A percentile compares a stretch with the other conserved stretches of the same genome.
These are phyloP conservation scores for Hirudinaria manillensis DNA, from an alignment of 2,888 invertebrate genomes.

Conservation along the genomic window DNA sequence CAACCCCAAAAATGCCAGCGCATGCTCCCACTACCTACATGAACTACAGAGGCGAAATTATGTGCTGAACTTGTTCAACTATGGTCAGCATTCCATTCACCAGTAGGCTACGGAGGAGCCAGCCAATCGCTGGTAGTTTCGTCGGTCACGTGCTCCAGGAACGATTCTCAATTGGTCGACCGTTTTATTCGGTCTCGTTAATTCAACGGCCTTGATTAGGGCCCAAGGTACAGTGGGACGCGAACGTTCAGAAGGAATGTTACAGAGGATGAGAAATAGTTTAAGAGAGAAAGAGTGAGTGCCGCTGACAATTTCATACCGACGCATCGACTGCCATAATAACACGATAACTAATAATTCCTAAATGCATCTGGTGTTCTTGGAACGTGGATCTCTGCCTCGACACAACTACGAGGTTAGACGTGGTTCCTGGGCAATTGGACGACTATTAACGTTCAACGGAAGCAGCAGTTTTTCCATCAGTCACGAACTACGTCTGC, in stretches of 20 bases:
- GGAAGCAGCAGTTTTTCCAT: too few relatives aligned
- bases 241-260: neutral
- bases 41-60: constrained; percentile 13
- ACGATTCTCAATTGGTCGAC: neutral
- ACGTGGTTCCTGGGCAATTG: too few relatives aligned
- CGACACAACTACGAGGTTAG: too few relatives aligned
- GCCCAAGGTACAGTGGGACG: constrained; percentile 17
- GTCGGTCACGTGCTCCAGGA: constrained; percentile 10
- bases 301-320: neutral
- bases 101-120: constrained; percentile 1
- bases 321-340: too few relatives aligned
- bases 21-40: constrained; percentile 6
- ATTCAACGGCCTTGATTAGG: constrained; percentile 18
- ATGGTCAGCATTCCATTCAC: constrained; percentile 15
- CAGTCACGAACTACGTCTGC: too few relatives aligned
- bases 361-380: too few relatives aligned
- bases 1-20: neutral
- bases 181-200: constrained; percentile 15
- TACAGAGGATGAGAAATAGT: constrained; percentile 12
- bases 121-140: neutral
- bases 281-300: constrained; percentile 10
- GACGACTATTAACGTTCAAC: too few relatives aligned
- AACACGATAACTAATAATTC: too few relatives aligned
- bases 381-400: too few relatives aligned
- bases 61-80: constrained; percentile 15